phyloP scores from a whole-genome alignment of 1,140 invertebrate species.

The Pinna nobilis region DNA sequence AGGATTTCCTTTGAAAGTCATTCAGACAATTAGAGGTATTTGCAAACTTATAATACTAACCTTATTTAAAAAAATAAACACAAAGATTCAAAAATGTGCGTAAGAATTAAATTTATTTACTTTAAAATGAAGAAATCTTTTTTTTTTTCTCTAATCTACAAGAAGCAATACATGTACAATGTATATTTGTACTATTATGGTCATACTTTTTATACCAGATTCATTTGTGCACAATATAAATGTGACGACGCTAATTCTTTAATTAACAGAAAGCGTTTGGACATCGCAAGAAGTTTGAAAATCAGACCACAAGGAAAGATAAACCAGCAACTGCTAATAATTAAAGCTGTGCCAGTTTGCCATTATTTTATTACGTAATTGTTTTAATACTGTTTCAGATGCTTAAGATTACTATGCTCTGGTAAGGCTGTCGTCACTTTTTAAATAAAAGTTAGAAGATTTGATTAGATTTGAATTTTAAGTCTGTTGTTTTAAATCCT shows the following conservation, averaged over 20 bases:
- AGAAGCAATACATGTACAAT: no score
- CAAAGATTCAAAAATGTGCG: neutral
- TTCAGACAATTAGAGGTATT: neutral
- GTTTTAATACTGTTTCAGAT: neutral
- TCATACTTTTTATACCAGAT: neutral
- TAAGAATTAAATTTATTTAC: neutral
- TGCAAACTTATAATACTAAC: neutral
- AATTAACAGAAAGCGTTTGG: constrained; percentile 1
- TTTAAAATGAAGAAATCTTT: neutral
- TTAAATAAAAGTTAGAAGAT: neutral
- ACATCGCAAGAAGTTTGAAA: neutral
- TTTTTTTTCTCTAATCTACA: neutral
- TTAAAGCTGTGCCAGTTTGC: neutral
- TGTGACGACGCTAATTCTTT: neutral
- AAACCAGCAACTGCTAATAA: neutral
- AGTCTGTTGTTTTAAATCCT: neutral
- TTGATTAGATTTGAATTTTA: neutral
- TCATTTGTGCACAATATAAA: neutral
- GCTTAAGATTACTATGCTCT: neutral
- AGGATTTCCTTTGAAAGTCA: neutral
- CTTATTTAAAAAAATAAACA: neutral
- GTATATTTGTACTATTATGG: neutral
- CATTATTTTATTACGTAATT: neutral
- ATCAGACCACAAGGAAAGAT: neutral
- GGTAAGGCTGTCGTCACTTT: neutral